phyloP scores from a whole-genome alignment of 2,797 vertebrate genomes.

The Aquila chrysaetos region DNA sequence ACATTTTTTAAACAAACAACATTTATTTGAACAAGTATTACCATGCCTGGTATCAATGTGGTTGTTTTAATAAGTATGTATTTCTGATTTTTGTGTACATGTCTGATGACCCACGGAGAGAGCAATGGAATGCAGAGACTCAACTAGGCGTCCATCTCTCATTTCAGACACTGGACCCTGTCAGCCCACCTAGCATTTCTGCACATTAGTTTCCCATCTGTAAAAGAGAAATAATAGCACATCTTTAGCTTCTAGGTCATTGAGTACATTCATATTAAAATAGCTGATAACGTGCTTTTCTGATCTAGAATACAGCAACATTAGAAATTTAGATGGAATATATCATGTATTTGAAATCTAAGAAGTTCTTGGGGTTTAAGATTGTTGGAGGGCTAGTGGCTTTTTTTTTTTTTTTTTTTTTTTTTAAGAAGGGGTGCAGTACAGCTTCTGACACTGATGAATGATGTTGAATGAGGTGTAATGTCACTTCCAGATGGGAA shows the following conservation, averaged over 20 bases:
- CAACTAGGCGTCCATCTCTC: neutral
- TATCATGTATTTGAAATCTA: neutral
- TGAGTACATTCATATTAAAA: neutral
- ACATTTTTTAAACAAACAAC: neutral
- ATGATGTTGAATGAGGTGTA: neutral
- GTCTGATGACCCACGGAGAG: neutral
- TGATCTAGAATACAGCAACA: neutral
- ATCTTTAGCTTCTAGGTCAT: neutral
- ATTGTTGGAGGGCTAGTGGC: neutral
- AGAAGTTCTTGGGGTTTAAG: neutral
- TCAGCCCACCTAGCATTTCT: neutral
- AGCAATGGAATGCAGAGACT: neutral
- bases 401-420: neutral
- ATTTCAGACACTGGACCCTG: neutral
- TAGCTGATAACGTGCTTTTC: neutral
- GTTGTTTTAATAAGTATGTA: neutral
- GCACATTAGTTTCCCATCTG: neutral
- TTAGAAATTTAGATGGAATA: neutral
- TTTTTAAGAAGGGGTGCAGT: neutral
- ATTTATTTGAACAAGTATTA: neutral
- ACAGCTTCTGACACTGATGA: neutral
- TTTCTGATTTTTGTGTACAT: neutral
- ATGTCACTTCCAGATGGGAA: neutral
- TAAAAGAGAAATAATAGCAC: neutral
- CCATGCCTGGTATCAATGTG: accelerated